phyloP scores from a whole-genome alignment of 2,113 vertebrate genomes.

The Sorex fumeus region DNA sequence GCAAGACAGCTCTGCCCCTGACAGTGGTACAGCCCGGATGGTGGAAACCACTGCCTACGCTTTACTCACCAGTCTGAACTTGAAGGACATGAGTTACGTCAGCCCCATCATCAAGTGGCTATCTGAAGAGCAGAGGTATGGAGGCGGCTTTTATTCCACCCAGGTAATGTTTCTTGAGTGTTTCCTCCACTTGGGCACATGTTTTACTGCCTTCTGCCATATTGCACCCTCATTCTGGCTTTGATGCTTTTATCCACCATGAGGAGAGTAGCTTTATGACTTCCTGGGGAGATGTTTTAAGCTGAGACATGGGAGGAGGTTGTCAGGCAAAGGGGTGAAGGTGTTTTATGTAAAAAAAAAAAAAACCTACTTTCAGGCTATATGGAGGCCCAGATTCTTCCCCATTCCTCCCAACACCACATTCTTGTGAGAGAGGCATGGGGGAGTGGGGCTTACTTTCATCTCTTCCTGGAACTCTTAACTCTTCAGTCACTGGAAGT shows the following conservation, averaged over 20 bases:
- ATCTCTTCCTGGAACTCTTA: background rate
- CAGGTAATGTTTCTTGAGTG: constrained; percentile 89
- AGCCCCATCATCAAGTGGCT: constrained; percentile 94
- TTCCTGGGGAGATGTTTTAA: background rate
- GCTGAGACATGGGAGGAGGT: background rate
- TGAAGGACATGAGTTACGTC: constrained; percentile 89
- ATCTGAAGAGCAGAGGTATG: constrained; percentile 94
- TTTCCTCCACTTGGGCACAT: background rate
- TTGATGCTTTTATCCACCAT: background rate
- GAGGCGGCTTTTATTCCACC: constrained; percentile 93
- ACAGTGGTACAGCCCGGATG: constrained; percentile 87
- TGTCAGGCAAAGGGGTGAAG: background rate
- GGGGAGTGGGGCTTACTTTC: background rate
- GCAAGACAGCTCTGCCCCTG: constrained; percentile 82
- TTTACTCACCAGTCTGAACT: constrained; percentile 89
- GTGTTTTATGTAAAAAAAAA: background rate
- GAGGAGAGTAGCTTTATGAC: background rate
- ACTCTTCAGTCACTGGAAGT: background rate
- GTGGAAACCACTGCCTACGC: constrained; percentile 95
- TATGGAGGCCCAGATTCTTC: background rate
- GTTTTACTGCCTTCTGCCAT: background rate
- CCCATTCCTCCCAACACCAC: background rate
- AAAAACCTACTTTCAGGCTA: too few species aligned
- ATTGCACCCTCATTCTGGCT: background rate
- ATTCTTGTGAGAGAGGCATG: background rate